A percentile compares a stretch with the other conserved stretches of the same genome.
phyloP scores from a whole-genome alignment of 2,888 invertebrate species.

The Pandemis heparana region DNA sequence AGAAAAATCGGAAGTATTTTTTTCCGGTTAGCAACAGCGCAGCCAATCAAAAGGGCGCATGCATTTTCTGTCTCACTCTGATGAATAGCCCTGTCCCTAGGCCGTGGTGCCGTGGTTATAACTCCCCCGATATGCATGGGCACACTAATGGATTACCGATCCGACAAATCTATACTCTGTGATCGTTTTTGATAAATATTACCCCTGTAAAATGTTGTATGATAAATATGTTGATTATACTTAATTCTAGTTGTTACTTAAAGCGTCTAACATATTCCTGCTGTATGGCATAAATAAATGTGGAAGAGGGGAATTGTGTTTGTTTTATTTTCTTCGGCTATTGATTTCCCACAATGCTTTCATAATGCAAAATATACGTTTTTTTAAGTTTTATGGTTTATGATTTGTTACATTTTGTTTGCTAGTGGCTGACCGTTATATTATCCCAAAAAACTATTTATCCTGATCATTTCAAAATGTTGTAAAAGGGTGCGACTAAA shows the following conservation, averaged over 20 bases:
- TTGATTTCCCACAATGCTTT: not conserved
- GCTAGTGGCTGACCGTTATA: too few species aligned
- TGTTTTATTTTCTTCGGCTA: slow-evolving; percentile 14
- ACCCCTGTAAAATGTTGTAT: slow-evolving; percentile 45
- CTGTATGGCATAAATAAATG: slow-evolving; percentile 46
- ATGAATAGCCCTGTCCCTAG: too few species aligned
- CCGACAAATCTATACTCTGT: slow-evolving; percentile 43
- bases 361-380: not conserved
- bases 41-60: too few species aligned
- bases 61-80: too few species aligned
- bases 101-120: too few species aligned
- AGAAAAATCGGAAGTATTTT: too few species aligned
- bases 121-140: not conserved
- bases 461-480: too few species aligned
- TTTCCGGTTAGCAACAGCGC: too few species aligned
- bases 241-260: slow-evolving; percentile 39
- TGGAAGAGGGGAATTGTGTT: slow-evolving; percentile 32
- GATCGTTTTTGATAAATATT: slow-evolving; percentile 49
- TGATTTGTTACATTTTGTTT: too few species aligned
- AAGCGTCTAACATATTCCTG: slow-evolving; percentile 41
- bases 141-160: not conserved
- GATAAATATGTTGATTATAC: slow-evolving; percentile 42
- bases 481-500: too few species aligned
- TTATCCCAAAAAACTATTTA: too few species aligned
- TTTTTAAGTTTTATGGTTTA: too few species aligned